Base-by-base conservation (phyloP, 1,140 invertebrate species). In the Brachionus paranguensis region DNA sequence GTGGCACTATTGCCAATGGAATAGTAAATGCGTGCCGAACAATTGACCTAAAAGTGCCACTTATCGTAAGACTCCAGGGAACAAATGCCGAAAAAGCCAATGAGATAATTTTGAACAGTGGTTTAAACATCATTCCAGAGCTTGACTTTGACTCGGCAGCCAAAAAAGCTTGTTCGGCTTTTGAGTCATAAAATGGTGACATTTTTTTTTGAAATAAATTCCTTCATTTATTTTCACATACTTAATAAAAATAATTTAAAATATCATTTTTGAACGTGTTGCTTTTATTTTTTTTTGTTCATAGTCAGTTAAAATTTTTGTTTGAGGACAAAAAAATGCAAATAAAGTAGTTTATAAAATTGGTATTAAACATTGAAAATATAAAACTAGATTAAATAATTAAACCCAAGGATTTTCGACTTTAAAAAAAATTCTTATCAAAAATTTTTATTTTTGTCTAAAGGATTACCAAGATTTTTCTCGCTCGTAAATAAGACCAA, bases 1-100 rank as follows among this genome's bases (percentile, higher is more conserved):
- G 97, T 91, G 95, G 93, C 2, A 98, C 93, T 5, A 95, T 99
- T 88, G 97, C 97, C 2, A 95, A 93, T 87, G 97, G 97, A 68
- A 95, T 99, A 86, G 93, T 98, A 1, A 92, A 93, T 84, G 97
- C 97, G 27, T 94, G 93, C 85, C 93, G 93, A 88, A 93, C 92
- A 84, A 93, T 95, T 64, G 90, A 93, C 65, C 91, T 98, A 0
- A 92, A 93, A 87, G 92, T 98, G 83, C 97, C 97, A 0, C 89
- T 99, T 14, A 92, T 99, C 85, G 96, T 99, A 10, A 91, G 97
- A 86, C 90, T 99, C 78, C 95, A 97, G 93, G 97, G 78, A n/a
- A 79, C 78, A 37, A 79, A 79, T 64, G 41, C 41, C 0, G 55
- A 79, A 55, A 64, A 79, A 64, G 78, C 78, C 11, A 79, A 79